A percentile compares a stretch with the other conserved stretches of the same genome.
These are phyloP conservation scores for Marronus borbonicus DNA, from an alignment of 2,888 invertebrate species.

Conservation along the genomic window DNA sequence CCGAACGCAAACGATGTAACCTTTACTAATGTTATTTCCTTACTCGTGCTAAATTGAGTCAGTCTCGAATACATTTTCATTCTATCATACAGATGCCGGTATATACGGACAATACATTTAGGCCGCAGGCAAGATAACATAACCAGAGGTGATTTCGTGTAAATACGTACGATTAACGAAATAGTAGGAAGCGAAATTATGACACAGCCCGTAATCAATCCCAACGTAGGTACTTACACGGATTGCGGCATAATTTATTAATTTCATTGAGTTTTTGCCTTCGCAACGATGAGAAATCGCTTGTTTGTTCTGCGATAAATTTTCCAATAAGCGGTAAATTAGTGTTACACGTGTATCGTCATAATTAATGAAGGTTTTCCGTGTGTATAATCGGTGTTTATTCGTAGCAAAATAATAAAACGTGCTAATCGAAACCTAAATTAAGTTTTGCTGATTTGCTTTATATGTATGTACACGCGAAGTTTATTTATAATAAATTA, in stretches of 20 bases:
- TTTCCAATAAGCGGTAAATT: too few species aligned
- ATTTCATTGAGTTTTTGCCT: not conserved
- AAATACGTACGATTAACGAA: not conserved
- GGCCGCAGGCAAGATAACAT: not conserved
- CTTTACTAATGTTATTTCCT: not conserved
- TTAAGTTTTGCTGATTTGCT: too few species aligned
- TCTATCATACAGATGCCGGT: not conserved
- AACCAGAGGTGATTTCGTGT: not conserved
- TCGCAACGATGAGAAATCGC: not conserved
- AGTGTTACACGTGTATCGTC: too few species aligned
- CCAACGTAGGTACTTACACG: not conserved
- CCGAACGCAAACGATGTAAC: constrained; percentile 1
- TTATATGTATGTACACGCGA: too few species aligned
- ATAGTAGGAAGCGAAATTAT: constrained; percentile 2
- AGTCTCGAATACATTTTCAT: not conserved
- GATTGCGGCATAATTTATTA: not conserved
- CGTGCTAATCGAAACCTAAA: too few species aligned
- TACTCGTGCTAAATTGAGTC: not conserved
- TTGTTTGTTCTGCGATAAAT: too few species aligned
- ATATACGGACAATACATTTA: not conserved
- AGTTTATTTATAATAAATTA: too few species aligned
- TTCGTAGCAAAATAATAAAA: too few species aligned
- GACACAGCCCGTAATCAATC: not conserved
- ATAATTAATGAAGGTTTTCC: too few species aligned
- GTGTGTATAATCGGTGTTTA: too few species aligned